Evolutionary conservation across 2,797 vertebrate species (phyloP), one percentile per base, ranked within the genome.

Genomic region (Tinamus major): DNA sequence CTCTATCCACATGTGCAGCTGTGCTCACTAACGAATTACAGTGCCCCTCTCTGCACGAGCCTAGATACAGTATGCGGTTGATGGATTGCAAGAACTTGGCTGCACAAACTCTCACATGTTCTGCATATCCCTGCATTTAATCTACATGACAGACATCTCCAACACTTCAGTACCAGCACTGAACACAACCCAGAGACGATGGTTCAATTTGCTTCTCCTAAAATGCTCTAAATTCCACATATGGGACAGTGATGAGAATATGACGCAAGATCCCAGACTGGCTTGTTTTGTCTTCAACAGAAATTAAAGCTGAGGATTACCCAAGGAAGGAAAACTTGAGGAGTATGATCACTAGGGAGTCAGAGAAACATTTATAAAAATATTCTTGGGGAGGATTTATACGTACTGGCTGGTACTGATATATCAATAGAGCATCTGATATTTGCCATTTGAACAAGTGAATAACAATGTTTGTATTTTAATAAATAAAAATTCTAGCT

Each of bases 51-150:
- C 94, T 71, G 46, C 53, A 59, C 27, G 1, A 85, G 76, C 41
- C 44, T 74, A 72, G 41, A 33, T 48, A 72, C 67, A 55, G 37
- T 27, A 7, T 63, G 74, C 48, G 76, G 20, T 70, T 74, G 59
- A 37, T 27, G 78, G 56, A 16, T 13, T 48, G 86, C 77, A 49
- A 75, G 69, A 33, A 3, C 41, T 71, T 80, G 95, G 87, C 94
- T 88, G 88, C 83, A 86, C 87, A 15, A 61, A 31, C 78, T 81
- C 64, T 71, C 91, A 90, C 59, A 10, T 62, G 83, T 74, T 86
- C 94, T 84, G 74, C 13, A 26, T 72, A n/a, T 58, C 56, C 88
- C 20, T 49, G 59, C 21, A 79, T 88, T 90, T 1, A 74, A 39
- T 77, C 48, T 23, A 9, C 53, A 26, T 1, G 31, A 51, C 12